Conservation (phyloP, 1,140 invertebrate species). For the Leptonema lineaticorne region DNA sequence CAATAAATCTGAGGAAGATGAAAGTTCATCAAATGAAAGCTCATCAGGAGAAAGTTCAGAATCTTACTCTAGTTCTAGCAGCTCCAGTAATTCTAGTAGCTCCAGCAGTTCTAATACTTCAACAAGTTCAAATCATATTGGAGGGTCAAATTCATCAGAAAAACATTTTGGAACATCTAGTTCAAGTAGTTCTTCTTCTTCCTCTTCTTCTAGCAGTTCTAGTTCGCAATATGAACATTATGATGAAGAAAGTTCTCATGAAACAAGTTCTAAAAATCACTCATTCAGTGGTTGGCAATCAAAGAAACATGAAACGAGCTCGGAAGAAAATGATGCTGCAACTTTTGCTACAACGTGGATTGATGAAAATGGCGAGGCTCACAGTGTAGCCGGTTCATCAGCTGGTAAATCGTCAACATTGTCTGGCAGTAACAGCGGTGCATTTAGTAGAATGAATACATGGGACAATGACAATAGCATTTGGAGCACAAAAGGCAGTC, state of each 20-base stretch:
- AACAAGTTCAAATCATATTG: not conserved
- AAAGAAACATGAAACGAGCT: not conserved
- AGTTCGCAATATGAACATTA: no score
- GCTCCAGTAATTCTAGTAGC: not conserved
- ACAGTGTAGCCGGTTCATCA: not conserved
- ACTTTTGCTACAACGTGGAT: not conserved
- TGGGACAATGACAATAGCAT: not conserved
- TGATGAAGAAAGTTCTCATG: not conserved
- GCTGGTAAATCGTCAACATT: not conserved
- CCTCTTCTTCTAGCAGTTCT: not conserved
- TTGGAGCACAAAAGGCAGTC: not conserved
- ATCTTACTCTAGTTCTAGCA: constrained; percentile 1
- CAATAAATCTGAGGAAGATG: not conserved
- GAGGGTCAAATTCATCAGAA: not conserved
- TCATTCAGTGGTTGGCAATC: not conserved
- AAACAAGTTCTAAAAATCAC: not conserved
- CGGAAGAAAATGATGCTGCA: not conserved
- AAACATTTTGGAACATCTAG: not conserved
- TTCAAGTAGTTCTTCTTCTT: not conserved
- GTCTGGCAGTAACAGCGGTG: not conserved
- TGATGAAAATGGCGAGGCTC: constrained; percentile 7
- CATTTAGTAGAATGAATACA: not conserved
- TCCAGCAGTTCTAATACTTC: not conserved
- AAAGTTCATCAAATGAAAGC: not conserved
- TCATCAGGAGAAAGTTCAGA: not conserved